Percentiles rank a stretch among this genome's conserved stretches.
These are phyloP conservation scores for Hololepta plana DNA, from an alignment of 2,888 invertebrate genomes.

Conservation along the genomic window DNA sequence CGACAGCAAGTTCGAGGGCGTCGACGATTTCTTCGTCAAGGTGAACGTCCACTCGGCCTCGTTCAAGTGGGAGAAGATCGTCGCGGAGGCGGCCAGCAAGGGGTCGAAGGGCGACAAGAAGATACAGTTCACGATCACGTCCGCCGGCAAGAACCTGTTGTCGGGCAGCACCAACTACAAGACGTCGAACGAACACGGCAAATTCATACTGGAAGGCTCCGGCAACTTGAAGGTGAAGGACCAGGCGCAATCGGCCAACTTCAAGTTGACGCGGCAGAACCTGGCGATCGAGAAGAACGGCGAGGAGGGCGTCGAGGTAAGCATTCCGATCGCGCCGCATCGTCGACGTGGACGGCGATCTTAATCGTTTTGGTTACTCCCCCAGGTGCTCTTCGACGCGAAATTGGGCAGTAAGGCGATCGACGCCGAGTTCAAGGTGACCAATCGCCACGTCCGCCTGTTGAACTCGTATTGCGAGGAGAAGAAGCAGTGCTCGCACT, in stretches of 20 bases:
- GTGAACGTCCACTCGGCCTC: conserved; percentile 42
- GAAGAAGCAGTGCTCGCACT: conserved; percentile 59
- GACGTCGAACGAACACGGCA: conserved; percentile 50
- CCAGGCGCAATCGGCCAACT: conserved; percentile 48
- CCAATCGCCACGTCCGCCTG: conserved; percentile 53
- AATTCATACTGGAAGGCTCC: conserved; percentile 55
- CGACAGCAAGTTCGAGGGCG: conserved; percentile 35
- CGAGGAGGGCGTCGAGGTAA: conserved; percentile 45
- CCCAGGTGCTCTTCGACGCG: conserved; percentile 43
- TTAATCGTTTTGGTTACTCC: conserved; percentile 6
- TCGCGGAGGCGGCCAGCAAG: conserved; percentile 43
- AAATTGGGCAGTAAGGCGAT: conserved; percentile 51
- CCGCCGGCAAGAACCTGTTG: conserved; percentile 46
- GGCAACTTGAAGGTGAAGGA: conserved; percentile 54
- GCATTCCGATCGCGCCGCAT: neutral
- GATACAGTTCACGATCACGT: conserved; percentile 42
- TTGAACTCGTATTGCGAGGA: conserved; percentile 60
- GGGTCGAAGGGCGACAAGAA: conserved; percentile 39
- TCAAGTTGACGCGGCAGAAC: conserved; percentile 50
- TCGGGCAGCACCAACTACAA: conserved; percentile 47
- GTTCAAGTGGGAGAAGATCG: conserved; percentile 43
- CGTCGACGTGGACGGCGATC: too few species aligned
- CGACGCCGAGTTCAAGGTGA: conserved; percentile 49
- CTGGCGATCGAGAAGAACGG: conserved; percentile 38
- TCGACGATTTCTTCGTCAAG: conserved; percentile 47